Evolutionary conservation across 2,888 invertebrate species (phyloP).

Genomic region (Drepanosiphum platanoidis): DNA sequence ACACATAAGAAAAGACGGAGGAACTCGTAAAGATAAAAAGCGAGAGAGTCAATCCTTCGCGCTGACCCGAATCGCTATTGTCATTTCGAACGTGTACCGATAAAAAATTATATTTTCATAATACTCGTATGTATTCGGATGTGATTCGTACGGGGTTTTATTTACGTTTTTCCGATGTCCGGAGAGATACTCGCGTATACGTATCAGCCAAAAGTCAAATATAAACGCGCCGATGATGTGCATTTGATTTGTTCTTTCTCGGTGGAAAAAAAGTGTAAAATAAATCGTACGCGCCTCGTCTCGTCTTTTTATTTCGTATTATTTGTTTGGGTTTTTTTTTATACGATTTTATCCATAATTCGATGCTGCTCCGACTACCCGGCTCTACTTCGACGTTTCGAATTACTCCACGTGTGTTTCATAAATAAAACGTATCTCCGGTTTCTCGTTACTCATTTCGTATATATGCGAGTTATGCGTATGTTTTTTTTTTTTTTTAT

Average conservation of each 20-base stretch:
- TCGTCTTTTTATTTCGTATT: neutral
- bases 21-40: neutral
- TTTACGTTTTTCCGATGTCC: neutral
- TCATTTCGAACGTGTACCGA: neutral
- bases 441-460: slow-evolving; percentile 3
- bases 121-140: no score
- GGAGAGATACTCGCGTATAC: neutral
- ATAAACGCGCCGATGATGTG: neutral
- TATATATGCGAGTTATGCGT: no score
- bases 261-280: neutral
- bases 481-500: neutral
- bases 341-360: neutral
- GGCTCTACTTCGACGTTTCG: neutral
- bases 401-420: neutral
- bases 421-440: neutral
- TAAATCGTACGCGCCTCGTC: neutral
- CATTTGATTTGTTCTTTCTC: neutral
- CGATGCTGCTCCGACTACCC: no score
- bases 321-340: neutral
- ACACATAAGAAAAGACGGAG: neutral
- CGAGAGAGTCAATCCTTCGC: neutral
- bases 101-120: neutral
- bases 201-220: no score
- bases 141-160: no score
- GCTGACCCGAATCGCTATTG: neutral